phyloP scores from a whole-genome alignment of 2,113 vertebrate species.

The Mellivora capensis region DNA sequence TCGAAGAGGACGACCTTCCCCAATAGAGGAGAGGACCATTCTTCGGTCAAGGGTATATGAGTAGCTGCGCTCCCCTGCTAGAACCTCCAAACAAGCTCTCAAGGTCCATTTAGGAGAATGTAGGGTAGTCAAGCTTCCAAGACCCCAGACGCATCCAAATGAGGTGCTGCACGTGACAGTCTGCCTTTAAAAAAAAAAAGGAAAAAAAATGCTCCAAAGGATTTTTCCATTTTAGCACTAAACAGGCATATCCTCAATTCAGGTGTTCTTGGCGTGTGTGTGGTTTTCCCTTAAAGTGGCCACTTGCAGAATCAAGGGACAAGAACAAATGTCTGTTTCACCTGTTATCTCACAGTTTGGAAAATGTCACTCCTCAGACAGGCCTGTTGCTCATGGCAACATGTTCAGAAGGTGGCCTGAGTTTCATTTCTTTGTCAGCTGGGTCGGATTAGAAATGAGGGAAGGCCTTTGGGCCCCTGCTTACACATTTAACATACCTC shows the following conservation, averaged over 20 bases:
- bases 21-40: too few relatives aligned
- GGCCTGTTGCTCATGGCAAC: not conserved
- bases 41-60: too few relatives aligned
- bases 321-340: not conserved
- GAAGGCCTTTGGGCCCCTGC: not conserved
- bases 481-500: not conserved
- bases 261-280: not conserved
- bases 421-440: not conserved
- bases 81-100: too few relatives aligned
- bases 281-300: not conserved
- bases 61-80: too few relatives aligned
- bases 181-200: too few relatives aligned
- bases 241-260: not conserved
- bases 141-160: too few relatives aligned
- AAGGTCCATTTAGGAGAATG: too few relatives aligned
- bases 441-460: not conserved
- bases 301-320: not conserved
- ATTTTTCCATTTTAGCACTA: not conserved
- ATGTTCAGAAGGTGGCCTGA: not conserved
- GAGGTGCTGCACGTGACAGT: too few relatives aligned
- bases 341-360: rapidly evolving
- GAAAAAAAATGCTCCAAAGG: not conserved
- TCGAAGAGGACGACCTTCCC: too few relatives aligned
- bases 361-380: not conserved
- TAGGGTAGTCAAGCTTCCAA: too few relatives aligned